A percentile compares a stretch with the other conserved stretches of the same genome.
phyloP scores from a whole-genome alignment of 2,113 vertebrate genomes.

The Orthonyx spaldingii region DNA sequence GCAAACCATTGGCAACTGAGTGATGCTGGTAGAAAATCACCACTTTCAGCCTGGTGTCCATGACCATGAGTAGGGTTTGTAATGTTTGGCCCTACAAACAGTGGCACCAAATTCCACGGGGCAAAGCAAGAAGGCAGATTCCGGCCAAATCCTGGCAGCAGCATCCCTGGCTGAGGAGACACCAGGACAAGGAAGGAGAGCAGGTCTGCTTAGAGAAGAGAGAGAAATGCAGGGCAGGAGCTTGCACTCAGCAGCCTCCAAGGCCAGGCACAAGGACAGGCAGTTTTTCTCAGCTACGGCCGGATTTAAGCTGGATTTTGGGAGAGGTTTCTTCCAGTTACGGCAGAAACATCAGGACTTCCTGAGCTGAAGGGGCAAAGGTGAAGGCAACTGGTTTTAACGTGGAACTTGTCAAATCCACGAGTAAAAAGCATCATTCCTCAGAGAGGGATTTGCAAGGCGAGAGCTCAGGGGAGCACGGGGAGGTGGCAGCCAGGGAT shows the following conservation, averaged over 20 bases:
- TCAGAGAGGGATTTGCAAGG: background rate
- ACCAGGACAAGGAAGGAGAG: background rate
- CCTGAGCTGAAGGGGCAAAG: background rate
- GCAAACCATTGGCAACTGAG: fast-evolving
- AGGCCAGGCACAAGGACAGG: background rate
- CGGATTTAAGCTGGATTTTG: background rate
- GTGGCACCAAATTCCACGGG: background rate
- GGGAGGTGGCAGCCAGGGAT: background rate
- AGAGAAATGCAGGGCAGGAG: fast-evolving
- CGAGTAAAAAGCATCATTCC: fast-evolving
- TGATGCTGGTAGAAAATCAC: fast-evolving
- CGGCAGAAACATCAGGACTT: background rate
- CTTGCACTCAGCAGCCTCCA: background rate
- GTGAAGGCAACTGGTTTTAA: background rate
- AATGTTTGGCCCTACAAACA: fast-evolving
- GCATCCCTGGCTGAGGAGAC: background rate
- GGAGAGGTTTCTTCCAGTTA: background rate
- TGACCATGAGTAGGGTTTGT: fast-evolving
- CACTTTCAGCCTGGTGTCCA: background rate
- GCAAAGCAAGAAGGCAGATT: background rate
- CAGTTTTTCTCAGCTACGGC: background rate
- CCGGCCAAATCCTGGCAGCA: background rate
- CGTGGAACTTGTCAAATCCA: fast-evolving
- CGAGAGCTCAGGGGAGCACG: fast-evolving
- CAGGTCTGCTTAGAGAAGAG: background rate